These are phyloP conservation scores for Chrysochloris asiatica DNA, from an alignment of 2,113 vertebrate genomes.

Conservation along the genomic window DNA sequence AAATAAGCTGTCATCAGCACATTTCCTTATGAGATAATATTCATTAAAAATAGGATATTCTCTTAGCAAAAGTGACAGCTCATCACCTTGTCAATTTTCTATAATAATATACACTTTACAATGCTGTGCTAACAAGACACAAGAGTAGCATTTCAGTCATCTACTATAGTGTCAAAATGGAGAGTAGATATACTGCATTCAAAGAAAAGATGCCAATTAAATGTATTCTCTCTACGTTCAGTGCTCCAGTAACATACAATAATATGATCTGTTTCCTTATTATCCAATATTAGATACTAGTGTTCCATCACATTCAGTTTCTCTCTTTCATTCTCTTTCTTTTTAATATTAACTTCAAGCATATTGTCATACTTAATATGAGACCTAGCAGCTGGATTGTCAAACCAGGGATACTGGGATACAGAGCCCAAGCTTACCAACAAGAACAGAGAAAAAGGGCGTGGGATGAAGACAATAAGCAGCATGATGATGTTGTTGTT, in stretches of 20 bases:
- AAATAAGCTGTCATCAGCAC: constrained; percentile 71
- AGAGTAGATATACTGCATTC: neutral
- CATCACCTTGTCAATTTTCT: constrained; percentile 60
- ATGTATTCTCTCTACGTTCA: neutral
- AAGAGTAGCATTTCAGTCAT: constrained; percentile 39
- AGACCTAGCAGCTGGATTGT: neutral
- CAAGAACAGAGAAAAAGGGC: neutral
- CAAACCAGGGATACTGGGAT: neutral
- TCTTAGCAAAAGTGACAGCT: constrained; percentile 70
- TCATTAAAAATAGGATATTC: constrained; percentile 70
- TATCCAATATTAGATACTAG: neutral
- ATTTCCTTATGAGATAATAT: constrained; percentile 72
- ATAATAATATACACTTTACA: constrained; percentile 65
- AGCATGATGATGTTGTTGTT: neutral
- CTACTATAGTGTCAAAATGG: constrained; percentile 35
- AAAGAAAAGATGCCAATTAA: constrained; percentile 63
- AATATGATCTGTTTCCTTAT: constrained; percentile 47
- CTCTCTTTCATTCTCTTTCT: constrained; percentile 11
- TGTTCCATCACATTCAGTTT: neutral
- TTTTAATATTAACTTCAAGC: constrained; percentile 47
- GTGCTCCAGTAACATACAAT: neutral
- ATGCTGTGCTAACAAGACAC: constrained; percentile 61
- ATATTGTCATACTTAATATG: neutral
- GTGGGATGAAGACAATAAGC: neutral
- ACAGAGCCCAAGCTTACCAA: neutral